Evolutionary conservation across 1,140 invertebrate species (phyloP), one percentile per base, ranked within the genome.

Genomic region (Thalassaphorura encarpata): DNA sequence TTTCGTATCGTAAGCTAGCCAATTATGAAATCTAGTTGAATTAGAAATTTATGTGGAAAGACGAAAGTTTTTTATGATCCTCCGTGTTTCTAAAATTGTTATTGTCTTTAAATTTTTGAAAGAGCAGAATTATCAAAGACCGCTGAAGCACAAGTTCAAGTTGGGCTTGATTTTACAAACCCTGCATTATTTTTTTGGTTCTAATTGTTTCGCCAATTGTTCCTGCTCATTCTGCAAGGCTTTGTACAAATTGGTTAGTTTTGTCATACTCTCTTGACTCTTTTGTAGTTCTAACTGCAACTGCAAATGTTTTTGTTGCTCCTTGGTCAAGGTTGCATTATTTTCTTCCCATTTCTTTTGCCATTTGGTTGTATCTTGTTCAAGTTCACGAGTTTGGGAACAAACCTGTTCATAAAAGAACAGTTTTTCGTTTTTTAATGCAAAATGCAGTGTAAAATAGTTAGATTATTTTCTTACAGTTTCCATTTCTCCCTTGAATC

Each of bases 401-500:
- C 6, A 42, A 4, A 42, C 16, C 1, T 16, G 40, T 31, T 29
- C 19, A 29, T 39, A n/a, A 11, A 29, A 46, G 24, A 23, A 8
- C 51, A 42, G 11, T 42, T 23, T 26, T 41, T 51, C 5, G 21
- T 11, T 8, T 13, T 26, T 54, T 54, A 28, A 36, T 46, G 6
- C 19, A 8, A 0, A 23, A 6, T 45, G 11, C 18, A n/a, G n/a
- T n/a, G n/a, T n/a, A n/a, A n/a, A n/a, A n/a, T n/a, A n/a, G n/a
- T n/a, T n/a, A n/a, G n/a, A n/a, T n/a, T n/a, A 4, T 5, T 16
- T 36, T 41, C 19, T 39, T 46, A 64, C 62, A 54, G 60, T 60
- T 16, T 60, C 60, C 63, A 62, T 65, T 45, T 62, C 60, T n/a
- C 47, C 54, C 24, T 56, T 56, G 29, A 65, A 65, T 1, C 18